Base-by-base conservation (phyloP, 2,888 invertebrate species). In the Chrysodeixis includens region DNA sequence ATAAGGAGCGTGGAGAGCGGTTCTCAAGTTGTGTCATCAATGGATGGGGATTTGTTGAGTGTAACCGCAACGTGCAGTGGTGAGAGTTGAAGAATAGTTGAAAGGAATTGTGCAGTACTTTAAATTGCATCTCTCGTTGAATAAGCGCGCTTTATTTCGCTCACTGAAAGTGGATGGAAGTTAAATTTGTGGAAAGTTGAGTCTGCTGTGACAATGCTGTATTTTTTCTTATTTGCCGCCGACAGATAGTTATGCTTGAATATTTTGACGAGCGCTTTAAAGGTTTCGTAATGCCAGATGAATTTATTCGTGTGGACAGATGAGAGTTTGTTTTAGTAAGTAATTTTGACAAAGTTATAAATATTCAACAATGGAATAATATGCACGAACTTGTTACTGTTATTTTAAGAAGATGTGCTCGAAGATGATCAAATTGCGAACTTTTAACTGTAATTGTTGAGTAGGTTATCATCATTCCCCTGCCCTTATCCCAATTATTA, bases 81-180 rank as follows among this genome's bases (percentile, higher is more conserved):
- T 58, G 46, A 26, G 30, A 54, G 56, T 67, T 59, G 30, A 58
- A 67, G 62, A 64, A 73, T 58, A 64, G 69, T 65, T 69, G 72
- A 68, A 81, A 66, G 62, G 62, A 68, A 65, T 74, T 78, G 78
- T 82, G 79, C 79, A 79, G 66, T 69, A 66, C 76, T 84, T 83
- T 78, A 78, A 83, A 85, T 83, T 79, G 75, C 77, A 76, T 69
- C 72, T 79, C 75, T 74, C 66, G 56, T 74, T 77, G 69, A 74
- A 76, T 75, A 76, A 74, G 32, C 60, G 62, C 60, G 77, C 66
- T 77, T 76, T 76, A 71, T 78, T 78, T 78, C 62, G 69, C 62
- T 74, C 51, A 68, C 65, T 64, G 65, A 70, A 62, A 69, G 35
- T 70, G 67, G 73, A 71, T 71, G 55, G 55, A 74, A 73, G 73